Percentiles rank a stretch among this genome's conserved stretches.
Evolutionary conservation across 1,140 invertebrate genomes (phyloP).

Genomic region (Drosophila bifasciata): DNA sequence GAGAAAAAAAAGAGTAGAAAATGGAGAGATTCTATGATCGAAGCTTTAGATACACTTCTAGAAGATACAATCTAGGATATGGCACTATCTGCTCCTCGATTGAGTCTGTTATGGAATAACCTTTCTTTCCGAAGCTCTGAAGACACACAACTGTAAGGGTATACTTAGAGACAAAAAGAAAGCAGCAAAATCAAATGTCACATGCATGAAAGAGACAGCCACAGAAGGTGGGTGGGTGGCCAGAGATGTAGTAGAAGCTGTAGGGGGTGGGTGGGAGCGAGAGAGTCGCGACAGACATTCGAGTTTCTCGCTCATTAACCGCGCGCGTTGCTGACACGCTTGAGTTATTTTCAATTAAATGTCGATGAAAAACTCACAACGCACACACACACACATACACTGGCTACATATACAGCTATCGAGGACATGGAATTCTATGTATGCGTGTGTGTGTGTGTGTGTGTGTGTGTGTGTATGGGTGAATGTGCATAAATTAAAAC

Average conservation of each 20-base stretch:
- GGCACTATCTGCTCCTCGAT: too few relatives aligned
- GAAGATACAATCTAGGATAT: too few relatives aligned
- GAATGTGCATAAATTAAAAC: constrained; percentile 77
- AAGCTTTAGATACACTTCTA: too few relatives aligned
- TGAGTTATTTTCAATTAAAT: constrained; percentile 83
- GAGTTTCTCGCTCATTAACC: constrained; percentile 82
- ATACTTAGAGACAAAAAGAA: constrained; percentile 15
- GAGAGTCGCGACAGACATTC: constrained; percentile 75
- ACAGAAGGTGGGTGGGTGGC: not conserved
- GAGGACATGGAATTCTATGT: constrained; percentile 41
- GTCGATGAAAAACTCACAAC: constrained; percentile 76
- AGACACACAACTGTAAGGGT: too few relatives aligned
- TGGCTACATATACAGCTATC: constrained; percentile 34
- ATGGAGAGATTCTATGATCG: too few relatives aligned
- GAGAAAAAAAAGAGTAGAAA: not conserved
- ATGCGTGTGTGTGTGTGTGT: constrained; percentile 13
- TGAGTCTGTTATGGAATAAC: too few relatives aligned
- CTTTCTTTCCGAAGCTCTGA: too few relatives aligned
- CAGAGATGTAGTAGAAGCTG: not conserved
- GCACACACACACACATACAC: constrained; percentile 30
- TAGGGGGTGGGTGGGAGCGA: not conserved
- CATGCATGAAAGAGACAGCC: constrained; percentile 28
- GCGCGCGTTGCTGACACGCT: constrained; percentile 80
- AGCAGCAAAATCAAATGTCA: constrained; percentile 13
- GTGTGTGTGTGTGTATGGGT: constrained; percentile 15